Percentiles rank a stretch among this genome's conserved stretches.
Conservation (phyloP, 2,113 vertebrate species). For the Piprites chloris region DNA sequence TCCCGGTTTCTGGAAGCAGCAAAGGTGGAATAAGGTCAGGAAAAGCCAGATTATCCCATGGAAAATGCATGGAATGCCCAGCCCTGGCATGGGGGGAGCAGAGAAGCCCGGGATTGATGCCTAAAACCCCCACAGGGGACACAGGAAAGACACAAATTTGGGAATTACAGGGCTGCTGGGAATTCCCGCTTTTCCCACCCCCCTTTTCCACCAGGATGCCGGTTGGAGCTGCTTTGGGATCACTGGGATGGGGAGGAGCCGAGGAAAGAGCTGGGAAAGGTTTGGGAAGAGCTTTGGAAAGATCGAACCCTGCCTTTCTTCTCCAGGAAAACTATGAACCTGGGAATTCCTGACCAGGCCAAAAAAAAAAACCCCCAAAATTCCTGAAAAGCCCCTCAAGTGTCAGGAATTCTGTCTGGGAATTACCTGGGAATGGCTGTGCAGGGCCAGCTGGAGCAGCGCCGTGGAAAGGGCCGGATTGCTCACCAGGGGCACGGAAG, state of each 20-base stretch:
- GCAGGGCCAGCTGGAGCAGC: too few relatives aligned
- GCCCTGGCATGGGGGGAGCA: neutral
- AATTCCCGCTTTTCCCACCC: neutral
- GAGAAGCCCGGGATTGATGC: neutral
- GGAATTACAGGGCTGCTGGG: neutral
- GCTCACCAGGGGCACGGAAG: too few relatives aligned
- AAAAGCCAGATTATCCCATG: neutral
- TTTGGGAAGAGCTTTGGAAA: neutral
- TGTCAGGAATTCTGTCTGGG: too few relatives aligned
- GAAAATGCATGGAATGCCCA: neutral
- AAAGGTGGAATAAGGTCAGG: neutral
- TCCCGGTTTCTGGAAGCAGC: neutral
- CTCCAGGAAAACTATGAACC: neutral
- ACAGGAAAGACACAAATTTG: neutral
- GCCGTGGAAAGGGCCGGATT: too few relatives aligned
- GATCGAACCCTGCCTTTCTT: too few relatives aligned
- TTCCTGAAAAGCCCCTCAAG: too few relatives aligned
- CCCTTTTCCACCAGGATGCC: neutral
- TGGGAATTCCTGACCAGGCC: too few relatives aligned
- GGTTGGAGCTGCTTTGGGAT: neutral
- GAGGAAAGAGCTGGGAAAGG: neutral
- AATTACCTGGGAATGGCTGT: too few relatives aligned
- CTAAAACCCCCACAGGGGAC: neutral
- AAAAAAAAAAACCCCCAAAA: too few relatives aligned
- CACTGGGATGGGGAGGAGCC: neutral